Conservation (phyloP, 2,797 vertebrate species). For the Odontamblyopus lacepedii region DNA sequence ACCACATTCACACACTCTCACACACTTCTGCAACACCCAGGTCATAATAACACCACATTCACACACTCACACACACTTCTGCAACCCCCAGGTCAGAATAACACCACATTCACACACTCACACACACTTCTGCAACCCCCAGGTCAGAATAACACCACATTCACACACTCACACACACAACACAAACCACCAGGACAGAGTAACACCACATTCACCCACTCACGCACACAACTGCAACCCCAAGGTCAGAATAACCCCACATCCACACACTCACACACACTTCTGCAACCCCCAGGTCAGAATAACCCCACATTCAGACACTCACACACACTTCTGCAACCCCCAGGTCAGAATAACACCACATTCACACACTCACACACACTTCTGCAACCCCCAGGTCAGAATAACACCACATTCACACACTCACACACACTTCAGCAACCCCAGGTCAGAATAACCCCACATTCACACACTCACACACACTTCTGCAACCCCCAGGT, state of each 20-base stretch:
- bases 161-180: constrained; percentile 10
- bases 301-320: too few relatives aligned
- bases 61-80: constrained; percentile 45
- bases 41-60: constrained; percentile 51
- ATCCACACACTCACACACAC: too few relatives aligned
- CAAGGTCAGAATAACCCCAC: constrained; percentile 63
- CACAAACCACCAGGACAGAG: constrained; percentile 81
- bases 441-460: too few relatives aligned
- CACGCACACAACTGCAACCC: constrained; percentile 74
- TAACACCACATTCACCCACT: too few relatives aligned
- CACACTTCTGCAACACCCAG: constrained; percentile 77
- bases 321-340: constrained; percentile 60
- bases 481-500: constrained; percentile 81
- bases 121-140: too few relatives aligned
- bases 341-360: constrained; percentile 75
- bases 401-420: not conserved
- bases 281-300: too few relatives aligned
- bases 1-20: too few relatives aligned
- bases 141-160: too few relatives aligned
- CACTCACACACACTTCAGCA: too few relatives aligned
- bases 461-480: too few relatives aligned
- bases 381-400: constrained; percentile 83
- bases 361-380: not conserved
- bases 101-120: too few relatives aligned
- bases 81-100: constrained; percentile 79